These are phyloP conservation scores for Pomacea maculata DNA, from an alignment of 1,140 invertebrate species.

Conservation along the genomic window DNA sequence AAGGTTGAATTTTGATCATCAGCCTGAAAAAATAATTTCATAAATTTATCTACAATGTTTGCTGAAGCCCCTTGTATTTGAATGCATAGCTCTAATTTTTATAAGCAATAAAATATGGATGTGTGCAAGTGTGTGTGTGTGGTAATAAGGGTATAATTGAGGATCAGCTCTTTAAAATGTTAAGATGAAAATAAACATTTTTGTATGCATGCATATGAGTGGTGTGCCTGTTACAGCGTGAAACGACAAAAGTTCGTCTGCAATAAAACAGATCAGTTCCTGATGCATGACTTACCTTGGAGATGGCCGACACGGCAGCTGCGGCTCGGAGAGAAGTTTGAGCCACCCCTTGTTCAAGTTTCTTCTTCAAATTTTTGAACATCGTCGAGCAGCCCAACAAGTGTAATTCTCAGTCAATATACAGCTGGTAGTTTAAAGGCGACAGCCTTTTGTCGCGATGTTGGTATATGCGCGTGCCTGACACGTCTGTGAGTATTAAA, in stretches of 20 bases:
- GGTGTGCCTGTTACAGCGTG: too few relatives aligned
- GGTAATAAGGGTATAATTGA: neutral
- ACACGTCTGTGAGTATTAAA: conserved; percentile 25
- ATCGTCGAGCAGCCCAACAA: conserved; percentile 28
- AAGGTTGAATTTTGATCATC: neutral
- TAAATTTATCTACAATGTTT: conserved; percentile 3
- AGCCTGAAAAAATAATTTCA: conserved; percentile 7
- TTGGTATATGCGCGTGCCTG: conserved; percentile 26
- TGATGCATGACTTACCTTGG: conserved; percentile 37
- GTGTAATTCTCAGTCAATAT: neutral
- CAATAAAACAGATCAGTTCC: conserved; percentile 11
- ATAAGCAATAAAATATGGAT: neutral
- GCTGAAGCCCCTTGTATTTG: neutral
- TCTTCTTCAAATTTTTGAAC: conserved; percentile 60
- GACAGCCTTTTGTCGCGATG: conserved; percentile 1
- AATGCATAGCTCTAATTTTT: too few relatives aligned
- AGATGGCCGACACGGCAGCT: conserved; percentile 44
- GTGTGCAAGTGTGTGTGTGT: neutral
- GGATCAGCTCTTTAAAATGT: too few relatives aligned
- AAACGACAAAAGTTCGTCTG: neutral
- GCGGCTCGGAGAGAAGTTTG: conserved; percentile 52
- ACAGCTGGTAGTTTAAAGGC: neutral
- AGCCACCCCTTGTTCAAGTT: conserved; percentile 55
- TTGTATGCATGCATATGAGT: too few relatives aligned
- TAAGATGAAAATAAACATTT: too few relatives aligned